phyloP scores from a whole-genome alignment of 2,113 vertebrate species.

The Pedionomus torquatus region DNA sequence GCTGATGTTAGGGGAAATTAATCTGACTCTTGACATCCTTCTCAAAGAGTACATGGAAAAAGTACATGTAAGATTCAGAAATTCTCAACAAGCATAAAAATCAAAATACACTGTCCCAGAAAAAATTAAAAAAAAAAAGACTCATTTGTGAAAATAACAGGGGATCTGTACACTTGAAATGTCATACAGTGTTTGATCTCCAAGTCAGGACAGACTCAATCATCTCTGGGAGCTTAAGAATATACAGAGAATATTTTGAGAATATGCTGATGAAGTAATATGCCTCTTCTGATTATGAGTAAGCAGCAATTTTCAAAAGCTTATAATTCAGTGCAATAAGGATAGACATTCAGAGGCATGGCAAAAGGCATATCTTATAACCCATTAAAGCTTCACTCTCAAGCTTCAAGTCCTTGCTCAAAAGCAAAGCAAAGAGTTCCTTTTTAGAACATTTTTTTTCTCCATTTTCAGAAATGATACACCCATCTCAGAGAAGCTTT shows the following conservation, averaged over 20 bases:
- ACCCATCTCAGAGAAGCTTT: background rate
- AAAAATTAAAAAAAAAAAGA: conserved; percentile 8
- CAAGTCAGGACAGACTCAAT: conserved; percentile 5
- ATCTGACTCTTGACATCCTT: background rate
- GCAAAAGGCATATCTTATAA: conserved; percentile 27
- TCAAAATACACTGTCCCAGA: background rate
- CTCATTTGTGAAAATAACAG: conserved; percentile 20
- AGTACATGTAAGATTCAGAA: background rate
- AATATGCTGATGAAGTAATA: conserved; percentile 54
- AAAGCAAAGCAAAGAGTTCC: background rate
- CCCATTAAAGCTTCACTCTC: background rate
- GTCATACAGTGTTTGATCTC: conserved; percentile 33
- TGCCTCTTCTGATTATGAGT: conserved; percentile 32
- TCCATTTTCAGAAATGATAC: background rate
- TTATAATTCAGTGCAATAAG: conserved; percentile 30
- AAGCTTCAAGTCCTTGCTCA: background rate
- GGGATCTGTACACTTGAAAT: conserved; percentile 35
- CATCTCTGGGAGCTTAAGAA: conserved; percentile 46
- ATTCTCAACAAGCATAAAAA: background rate
- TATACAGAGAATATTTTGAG: conserved; percentile 28
- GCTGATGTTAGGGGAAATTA: background rate
- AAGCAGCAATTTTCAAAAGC: conserved; percentile 56
- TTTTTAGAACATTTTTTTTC: background rate
- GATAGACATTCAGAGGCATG: background rate
- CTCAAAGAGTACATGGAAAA: background rate